Evolutionary conservation across 1,140 invertebrate genomes (phyloP), one percentile per base, ranked within the genome.

Genomic region (Micrasema minimum): DNA sequence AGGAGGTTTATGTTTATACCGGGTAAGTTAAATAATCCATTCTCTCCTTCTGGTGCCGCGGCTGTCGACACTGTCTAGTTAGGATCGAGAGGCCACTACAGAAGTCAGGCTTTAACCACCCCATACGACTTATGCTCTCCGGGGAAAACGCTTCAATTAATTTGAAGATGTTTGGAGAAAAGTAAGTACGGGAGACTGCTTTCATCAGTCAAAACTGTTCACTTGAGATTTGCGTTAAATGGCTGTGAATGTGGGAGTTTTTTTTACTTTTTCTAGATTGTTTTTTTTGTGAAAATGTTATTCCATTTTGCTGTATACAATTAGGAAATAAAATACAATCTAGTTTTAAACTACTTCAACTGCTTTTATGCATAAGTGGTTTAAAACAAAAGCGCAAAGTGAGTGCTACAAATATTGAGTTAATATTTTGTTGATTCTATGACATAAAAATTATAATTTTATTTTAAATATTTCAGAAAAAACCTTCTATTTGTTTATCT

Each of bases 71-170:
- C n/a, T n/a, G n/a, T n/a, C n/a, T n/a, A n/a, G n/a, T n/a, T n/a
- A 9, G 31, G 46, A 38, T 20, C 23, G 16, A 50, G 46, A 37
- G 46, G 53, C 18, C 66, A 53, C 38, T 59, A 35, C 23, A 64
- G 35, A 64, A 53, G 18, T 53, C 50, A 26, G 35, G 9, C 45
- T n/a, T n/a, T 53, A 51, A 53, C 55, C 23, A 18, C 62, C 23
- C 43, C 10, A 14, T 23, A 3, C 16, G 23, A n/a, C 45, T 14
- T 22, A 26, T 51, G 23, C 45, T 31, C 38, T 69, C 31, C 48
- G 31, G 68, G 55, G 53, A 59, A 55, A 43, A 48, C 48, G 61
- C 68, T 70, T 46, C 68, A 70, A 70, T 70, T 70, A 64, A 64
- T 70, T 51, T 70, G 45, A 62, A 64, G 59, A 55, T 41, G 55